A percentile compares a stretch with the other conserved stretches of the same genome.
Evolutionary conservation across 2,888 invertebrate genomes (phyloP).

Genomic region (Tenthredo distinguenda): DNA sequence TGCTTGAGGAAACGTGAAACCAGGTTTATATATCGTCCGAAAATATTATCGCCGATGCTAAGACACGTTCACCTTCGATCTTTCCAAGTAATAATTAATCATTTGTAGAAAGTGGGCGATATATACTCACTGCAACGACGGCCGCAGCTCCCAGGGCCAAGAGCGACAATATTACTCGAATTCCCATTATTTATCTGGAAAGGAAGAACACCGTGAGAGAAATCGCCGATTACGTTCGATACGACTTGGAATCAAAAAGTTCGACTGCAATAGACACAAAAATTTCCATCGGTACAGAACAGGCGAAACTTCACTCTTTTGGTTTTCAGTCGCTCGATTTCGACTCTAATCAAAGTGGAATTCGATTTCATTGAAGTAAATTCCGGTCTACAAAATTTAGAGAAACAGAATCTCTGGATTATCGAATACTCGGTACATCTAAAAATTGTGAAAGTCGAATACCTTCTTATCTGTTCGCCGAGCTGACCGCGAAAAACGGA

Average conservation of each 20-base stretch:
- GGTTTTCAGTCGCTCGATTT: too few species aligned
- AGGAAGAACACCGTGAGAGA: neutral
- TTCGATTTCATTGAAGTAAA: too few species aligned
- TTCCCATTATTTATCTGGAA: neutral
- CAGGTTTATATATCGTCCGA: neutral
- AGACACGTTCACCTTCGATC: constrained; percentile 25
- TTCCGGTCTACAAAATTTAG: too few species aligned
- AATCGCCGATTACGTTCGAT: neutral
- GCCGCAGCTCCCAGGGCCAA: constrained; percentile 62
- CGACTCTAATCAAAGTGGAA: too few species aligned
- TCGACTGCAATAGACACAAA: too few species aligned
- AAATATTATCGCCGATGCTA: neutral
- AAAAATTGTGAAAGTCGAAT: neutral
- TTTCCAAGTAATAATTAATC: neutral
- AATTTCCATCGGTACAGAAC: too few species aligned
- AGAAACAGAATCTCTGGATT: neutral
- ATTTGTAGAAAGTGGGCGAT: neutral
- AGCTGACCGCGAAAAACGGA: neutral
- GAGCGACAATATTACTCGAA: constrained; percentile 56
- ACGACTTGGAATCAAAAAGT: neutral
- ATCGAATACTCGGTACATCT: neutral
- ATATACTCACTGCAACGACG: constrained; percentile 63
- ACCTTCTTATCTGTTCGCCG: neutral
- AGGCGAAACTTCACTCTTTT: too few species aligned
- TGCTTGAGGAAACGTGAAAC: neutral